A percentile compares a stretch with the other conserved stretches of the same genome.
These are phyloP conservation scores for Polypedilum pembai DNA, from an alignment of 1,140 invertebrate genomes.

Conservation along the genomic window DNA sequence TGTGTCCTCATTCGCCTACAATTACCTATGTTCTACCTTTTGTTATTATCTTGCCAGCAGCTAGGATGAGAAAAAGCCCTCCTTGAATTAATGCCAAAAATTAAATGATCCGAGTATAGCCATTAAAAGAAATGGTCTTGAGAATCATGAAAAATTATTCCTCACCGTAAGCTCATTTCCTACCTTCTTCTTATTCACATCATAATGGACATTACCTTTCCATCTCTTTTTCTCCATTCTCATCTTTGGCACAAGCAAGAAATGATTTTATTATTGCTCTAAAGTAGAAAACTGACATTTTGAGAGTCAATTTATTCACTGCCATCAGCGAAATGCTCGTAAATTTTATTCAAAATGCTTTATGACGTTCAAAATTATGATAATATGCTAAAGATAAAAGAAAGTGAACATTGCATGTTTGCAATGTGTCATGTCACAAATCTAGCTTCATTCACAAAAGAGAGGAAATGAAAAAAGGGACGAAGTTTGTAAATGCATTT, in stretches of 20 bases:
- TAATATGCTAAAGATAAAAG: too few species aligned
- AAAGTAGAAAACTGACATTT: too few species aligned
- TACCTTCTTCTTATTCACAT: background rate
- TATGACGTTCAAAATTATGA: too few species aligned
- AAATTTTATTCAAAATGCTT: too few species aligned
- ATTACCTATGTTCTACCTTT: background rate
- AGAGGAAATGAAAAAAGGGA: background rate
- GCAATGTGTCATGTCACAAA: too few species aligned
- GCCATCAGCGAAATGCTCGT: too few species aligned
- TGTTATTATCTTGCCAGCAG: background rate
- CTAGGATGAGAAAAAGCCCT: background rate
- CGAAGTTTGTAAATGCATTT: background rate
- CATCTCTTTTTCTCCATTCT: too few species aligned
- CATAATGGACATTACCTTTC: background rate
- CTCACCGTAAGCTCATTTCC: conserved; percentile 14
- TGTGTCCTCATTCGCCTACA: conserved; percentile 13
- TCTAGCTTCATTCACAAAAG: too few species aligned
- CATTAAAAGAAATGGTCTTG: conserved; percentile 24
- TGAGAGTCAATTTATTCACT: too few species aligned
- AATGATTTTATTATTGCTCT: too few species aligned
- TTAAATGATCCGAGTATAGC: conserved; percentile 24
- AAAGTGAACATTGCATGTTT: too few species aligned
- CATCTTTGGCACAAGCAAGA: too few species aligned
- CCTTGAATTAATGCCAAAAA: conserved; percentile 25
- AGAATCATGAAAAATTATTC: background rate